These are phyloP conservation scores for Hipposideros armiger DNA, from an alignment of 2,113 vertebrate genomes.

Conservation along the genomic window DNA sequence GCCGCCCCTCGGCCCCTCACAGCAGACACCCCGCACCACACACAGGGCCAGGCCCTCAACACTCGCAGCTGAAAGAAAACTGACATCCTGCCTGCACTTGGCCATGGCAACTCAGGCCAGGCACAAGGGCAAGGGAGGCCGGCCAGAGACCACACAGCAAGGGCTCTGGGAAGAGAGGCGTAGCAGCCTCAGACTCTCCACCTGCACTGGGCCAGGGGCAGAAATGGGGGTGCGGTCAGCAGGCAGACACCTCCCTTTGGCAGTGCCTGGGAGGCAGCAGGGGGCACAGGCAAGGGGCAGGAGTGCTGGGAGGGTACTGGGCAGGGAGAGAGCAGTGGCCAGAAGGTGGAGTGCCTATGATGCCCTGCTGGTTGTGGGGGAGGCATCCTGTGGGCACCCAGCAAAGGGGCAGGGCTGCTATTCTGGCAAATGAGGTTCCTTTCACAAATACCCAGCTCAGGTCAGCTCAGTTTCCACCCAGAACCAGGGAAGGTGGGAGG, in stretches of 20 bases:
- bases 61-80: background rate
- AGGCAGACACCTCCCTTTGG: background rate
- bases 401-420: background rate
- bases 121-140: background rate
- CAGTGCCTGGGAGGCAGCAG: too few relatives aligned
- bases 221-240: background rate
- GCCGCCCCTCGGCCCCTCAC: background rate
- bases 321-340: background rate
- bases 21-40: background rate
- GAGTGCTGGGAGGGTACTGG: background rate
- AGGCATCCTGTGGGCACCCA: background rate
- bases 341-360: background rate
- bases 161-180: background rate
- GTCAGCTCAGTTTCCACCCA: background rate
- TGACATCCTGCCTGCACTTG: background rate
- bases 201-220: background rate
- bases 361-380: background rate
- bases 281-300: background rate
- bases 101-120: background rate
- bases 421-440: background rate
- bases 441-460: background rate
- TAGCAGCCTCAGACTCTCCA: background rate
- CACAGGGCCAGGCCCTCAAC: background rate
- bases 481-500: background rate
- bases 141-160: background rate